Conservation (phyloP, 2,113 vertebrate genomes). For the Rhegmatorhina hoffmannsi region DNA sequence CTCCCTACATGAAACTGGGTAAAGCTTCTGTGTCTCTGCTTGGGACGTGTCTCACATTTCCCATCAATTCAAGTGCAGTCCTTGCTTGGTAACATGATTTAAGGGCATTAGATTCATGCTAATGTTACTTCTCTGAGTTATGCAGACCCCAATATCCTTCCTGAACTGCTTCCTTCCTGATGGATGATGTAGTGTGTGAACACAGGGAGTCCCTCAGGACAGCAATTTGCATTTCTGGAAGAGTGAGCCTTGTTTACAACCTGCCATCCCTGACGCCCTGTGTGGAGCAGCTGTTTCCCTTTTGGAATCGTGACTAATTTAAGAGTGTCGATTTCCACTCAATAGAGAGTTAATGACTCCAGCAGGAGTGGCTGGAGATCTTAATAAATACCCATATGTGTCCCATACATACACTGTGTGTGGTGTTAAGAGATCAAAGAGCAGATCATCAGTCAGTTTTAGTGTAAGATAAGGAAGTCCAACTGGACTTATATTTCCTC, state of each 20-base stretch:
- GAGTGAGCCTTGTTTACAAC: constrained; percentile 8
- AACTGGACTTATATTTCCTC: neutral
- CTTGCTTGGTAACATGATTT: neutral
- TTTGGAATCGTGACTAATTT: constrained; percentile 15
- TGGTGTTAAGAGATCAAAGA: neutral
- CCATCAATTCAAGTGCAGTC: neutral
- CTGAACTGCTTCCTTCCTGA: neutral
- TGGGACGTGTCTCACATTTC: neutral
- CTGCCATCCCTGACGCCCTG: neutral
- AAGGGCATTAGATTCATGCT: neutral
- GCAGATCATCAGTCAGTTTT: neutral
- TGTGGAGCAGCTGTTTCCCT: constrained; percentile 48
- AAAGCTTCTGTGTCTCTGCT: neutral
- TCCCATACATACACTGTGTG: neutral
- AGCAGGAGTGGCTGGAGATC: neutral
- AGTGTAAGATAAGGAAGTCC: neutral
- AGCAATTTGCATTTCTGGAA: constrained; percentile 25
- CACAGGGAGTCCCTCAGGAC: neutral
- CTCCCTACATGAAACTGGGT: neutral
- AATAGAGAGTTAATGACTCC: constrained; percentile 21
- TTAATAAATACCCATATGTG: neutral
- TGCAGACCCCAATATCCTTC: neutral
- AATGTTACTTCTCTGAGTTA: neutral
- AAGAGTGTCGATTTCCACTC: constrained; percentile 14
- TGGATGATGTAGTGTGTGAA: neutral